Evolutionary conservation across 2,113 vertebrate genomes (phyloP).

Genomic region (Neofelis nebulosa): DNA sequence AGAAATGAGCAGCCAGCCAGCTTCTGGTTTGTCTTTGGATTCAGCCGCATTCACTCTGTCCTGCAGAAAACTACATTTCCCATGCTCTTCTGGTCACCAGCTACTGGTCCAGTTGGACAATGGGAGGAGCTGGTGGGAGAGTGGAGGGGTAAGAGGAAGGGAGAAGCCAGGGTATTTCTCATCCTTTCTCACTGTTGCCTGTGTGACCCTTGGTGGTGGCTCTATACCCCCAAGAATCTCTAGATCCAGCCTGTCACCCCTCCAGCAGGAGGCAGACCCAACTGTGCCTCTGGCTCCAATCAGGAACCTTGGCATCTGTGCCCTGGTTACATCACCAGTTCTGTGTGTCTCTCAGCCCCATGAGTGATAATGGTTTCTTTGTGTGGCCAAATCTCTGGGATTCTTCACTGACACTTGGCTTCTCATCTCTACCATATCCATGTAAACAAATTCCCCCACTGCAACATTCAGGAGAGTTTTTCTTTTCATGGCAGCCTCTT

Average conservation of each 20-base stretch:
- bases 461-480: not conserved
- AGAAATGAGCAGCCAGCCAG: not conserved
- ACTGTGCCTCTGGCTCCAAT: not conserved
- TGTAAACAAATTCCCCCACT: not conserved
- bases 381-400: not conserved
- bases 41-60: too few relatives aligned
- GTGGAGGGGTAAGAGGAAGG: not conserved
- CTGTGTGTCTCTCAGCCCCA: too few relatives aligned
- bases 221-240: not conserved
- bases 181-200: not conserved
- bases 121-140: not conserved
- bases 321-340: not conserved
- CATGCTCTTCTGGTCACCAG: not conserved
- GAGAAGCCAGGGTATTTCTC: not conserved
- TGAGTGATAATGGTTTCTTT: not conserved
- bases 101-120: not conserved
- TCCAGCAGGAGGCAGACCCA: not conserved
- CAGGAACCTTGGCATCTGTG: not conserved
- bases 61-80: not conserved
- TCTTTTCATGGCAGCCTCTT: not conserved
- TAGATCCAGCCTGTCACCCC: not conserved
- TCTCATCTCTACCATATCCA: not conserved
- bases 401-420: rapidly evolving
- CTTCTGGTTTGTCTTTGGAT: not conserved
- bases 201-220: not conserved